Evolutionary conservation across 2,797 vertebrate species (phyloP).

Genomic region (Pelochelys cantorii): DNA sequence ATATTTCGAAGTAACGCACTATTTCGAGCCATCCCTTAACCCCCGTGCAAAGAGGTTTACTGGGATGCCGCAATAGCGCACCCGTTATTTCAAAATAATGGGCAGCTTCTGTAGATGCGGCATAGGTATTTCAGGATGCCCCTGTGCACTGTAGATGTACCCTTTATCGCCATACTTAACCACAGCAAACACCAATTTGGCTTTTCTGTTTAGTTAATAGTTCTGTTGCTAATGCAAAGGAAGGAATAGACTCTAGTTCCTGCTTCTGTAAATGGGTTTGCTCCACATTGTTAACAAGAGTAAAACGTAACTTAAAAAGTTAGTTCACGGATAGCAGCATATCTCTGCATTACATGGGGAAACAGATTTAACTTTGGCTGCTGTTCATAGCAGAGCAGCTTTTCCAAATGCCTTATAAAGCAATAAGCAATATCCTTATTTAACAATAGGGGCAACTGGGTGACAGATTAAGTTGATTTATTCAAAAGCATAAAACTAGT

Average conservation of each 20-base stretch:
- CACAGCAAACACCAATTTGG: background rate
- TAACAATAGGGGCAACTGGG: background rate
- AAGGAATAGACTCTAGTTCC: background rate
- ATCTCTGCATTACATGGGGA: background rate
- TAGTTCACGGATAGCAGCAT: background rate
- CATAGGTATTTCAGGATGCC: too few species aligned
- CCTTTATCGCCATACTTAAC: too few species aligned
- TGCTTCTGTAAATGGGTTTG: background rate
- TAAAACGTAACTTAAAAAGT: background rate
- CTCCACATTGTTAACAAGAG: background rate
- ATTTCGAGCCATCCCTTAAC: too few species aligned
- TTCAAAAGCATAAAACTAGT: background rate
- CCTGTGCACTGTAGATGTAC: too few species aligned
- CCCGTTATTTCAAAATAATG: too few species aligned
- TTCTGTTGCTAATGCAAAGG: background rate
- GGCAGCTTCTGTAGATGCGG: too few species aligned
- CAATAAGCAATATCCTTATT: background rate
- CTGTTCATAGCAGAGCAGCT: background rate
- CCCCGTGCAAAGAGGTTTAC: too few species aligned
- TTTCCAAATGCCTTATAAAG: background rate
- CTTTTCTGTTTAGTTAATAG: background rate
- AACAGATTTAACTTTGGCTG: background rate
- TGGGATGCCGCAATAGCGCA: too few species aligned
- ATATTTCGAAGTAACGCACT: too few species aligned
- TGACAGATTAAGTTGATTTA: background rate